Conservation (phyloP, 2,888 invertebrate species). For the Ptilodon capucinus region DNA sequence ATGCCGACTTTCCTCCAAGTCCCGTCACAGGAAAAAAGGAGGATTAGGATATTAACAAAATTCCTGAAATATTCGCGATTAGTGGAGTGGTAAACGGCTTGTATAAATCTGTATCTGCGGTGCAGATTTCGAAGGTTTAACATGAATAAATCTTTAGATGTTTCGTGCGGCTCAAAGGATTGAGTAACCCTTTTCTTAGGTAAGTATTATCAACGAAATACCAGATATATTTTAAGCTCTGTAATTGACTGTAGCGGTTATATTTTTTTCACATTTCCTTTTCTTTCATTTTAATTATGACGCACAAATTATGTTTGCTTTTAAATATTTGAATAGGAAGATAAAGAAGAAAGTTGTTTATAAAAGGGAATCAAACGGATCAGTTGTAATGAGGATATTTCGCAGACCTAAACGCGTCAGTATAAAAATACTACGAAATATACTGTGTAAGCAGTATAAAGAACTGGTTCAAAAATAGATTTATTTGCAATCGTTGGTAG, state of each 20-base stretch:
- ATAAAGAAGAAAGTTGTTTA: constrained; percentile 56
- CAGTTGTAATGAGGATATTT: constrained; percentile 40
- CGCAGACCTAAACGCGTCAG: constrained; percentile 20
- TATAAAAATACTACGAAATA: constrained; percentile 7
- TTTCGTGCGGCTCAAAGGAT: constrained; percentile 73
- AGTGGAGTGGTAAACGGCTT: constrained; percentile 70
- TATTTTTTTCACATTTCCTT: constrained; percentile 51
- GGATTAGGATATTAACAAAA: constrained; percentile 79
- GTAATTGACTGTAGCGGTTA: constrained; percentile 71
- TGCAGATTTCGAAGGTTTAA: constrained; percentile 67
- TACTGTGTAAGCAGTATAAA: neutral
- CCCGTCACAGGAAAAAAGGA: constrained; percentile 61
- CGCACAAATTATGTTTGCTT: constrained; percentile 62
- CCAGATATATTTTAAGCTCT: constrained; percentile 71
- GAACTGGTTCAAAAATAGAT: neutral
- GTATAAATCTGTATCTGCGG: constrained; percentile 54
- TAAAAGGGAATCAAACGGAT: constrained; percentile 60
- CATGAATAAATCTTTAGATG: constrained; percentile 72
- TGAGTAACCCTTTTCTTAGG: constrained; percentile 65
- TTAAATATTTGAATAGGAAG: constrained; percentile 53
- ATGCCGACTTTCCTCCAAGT: constrained; percentile 72
- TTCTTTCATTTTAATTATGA: constrained; percentile 45
- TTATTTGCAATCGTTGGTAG: too few species aligned
- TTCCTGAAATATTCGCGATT: constrained; percentile 76
- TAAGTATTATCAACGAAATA: constrained; percentile 60